Evolutionary conservation across 1,140 invertebrate genomes (phyloP), one percentile per base, ranked within the genome.

Genomic region (Lordiphosa collinella): DNA sequence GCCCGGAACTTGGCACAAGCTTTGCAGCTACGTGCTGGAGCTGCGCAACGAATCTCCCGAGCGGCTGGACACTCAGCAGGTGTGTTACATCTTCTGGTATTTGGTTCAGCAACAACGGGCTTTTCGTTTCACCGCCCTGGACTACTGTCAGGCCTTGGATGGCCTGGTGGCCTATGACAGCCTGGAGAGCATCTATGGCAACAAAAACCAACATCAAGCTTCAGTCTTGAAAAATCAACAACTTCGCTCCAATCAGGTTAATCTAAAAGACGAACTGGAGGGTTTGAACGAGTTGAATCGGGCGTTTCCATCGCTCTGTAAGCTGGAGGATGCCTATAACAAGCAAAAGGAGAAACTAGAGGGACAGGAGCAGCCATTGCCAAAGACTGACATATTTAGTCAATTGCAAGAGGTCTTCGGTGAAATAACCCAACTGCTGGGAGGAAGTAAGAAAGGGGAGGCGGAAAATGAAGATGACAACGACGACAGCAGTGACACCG

Each of bases 281-380:
- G 48, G 29, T 0, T 29, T 78, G 0, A 12, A 41, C 4, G 40
- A 58, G 8, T 43, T 69, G 22, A 5, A 46, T 4, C 14, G 12
- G 9, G 43, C 47, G 12, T 34, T 48, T 36, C 41, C 60, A 10
- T 46, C 63, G 0, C 37, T 88, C 0, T 63, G 60, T 7, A 48
- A 65, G 4, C 56, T 86, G 10, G 85, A 88, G 43, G 32, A 63
- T 0, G 63, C 58, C 2, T 88, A 88, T 40, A 88, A 87, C 40
- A 57, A 59, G n/a, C 70, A 74, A 14, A 87, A 87, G 48, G 11
- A 64, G 8, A 31, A 44, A 2, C 36, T 57, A 11, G 2, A 51
- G 10, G 47, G 40, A 4, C 54, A 72, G n/a, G 53, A 63, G 18
- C 41, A 57, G 10, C 40, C 63, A 0, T 56, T 87, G 35, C 47